phyloP scores from a whole-genome alignment of 2,888 invertebrate genomes.

The Norana najaformis region DNA sequence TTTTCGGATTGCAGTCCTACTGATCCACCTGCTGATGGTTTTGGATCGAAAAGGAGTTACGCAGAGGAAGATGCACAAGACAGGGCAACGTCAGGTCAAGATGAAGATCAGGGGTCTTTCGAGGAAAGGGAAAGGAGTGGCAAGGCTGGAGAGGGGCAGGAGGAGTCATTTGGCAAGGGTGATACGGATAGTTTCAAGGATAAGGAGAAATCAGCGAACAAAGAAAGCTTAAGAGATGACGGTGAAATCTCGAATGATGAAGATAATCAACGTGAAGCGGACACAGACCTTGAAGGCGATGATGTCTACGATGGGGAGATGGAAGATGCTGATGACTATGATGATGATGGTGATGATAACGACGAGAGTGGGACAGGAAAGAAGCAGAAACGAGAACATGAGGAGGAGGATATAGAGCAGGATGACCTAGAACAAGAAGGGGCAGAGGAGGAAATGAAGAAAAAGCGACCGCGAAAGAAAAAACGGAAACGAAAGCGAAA shows the following conservation, averaged over 20 bases:
- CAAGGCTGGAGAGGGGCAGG: background rate
- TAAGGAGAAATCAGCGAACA: background rate
- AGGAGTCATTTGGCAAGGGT: background rate
- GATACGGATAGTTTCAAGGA: background rate
- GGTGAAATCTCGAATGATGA: conserved; percentile 29
- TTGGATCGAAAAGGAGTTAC: background rate
- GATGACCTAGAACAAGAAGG: conserved; percentile 7
- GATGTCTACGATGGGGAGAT: conserved; percentile 18
- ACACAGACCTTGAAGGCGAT: conserved; percentile 28
- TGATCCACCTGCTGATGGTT: background rate
- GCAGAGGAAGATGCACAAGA: background rate
- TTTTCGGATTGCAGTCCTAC: conserved; percentile 21
- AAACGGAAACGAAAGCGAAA: conserved; percentile 1
- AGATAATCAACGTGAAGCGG: conserved; percentile 3
- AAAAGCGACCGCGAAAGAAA: conserved; percentile 9
- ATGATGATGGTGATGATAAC: conserved; percentile 30
- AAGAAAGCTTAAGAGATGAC: conserved; percentile 3
- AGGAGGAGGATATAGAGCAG: background rate
- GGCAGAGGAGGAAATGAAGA: background rate
- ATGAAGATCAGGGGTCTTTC: background rate
- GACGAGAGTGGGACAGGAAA: background rate
- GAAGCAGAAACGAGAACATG: conserved; percentile 15
- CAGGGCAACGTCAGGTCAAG: background rate
- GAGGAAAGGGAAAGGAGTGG: background rate
- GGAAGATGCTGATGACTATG: conserved; percentile 17